These are phyloP conservation scores for Chionodraco myersi DNA, from an alignment of 2,113 vertebrate species.

Conservation along the genomic window DNA sequence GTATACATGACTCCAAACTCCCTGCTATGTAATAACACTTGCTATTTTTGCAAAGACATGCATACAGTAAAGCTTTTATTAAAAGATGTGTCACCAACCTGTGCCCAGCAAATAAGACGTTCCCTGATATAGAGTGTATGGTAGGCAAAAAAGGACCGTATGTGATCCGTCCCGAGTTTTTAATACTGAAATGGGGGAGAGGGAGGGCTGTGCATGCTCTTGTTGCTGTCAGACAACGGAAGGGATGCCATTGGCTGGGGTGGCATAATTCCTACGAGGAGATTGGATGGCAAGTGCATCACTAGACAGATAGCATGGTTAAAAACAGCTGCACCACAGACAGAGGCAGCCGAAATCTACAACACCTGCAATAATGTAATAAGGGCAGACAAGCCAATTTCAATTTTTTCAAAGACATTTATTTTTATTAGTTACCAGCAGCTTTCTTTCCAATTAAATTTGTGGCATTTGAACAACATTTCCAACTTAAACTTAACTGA, in stretches of 20 bases:
- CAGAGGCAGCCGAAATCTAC: constrained; percentile 9
- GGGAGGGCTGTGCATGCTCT: constrained; percentile 59
- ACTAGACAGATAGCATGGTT: constrained; percentile 42
- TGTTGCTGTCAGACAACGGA: constrained; percentile 50
- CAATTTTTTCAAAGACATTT: constrained; percentile 81
- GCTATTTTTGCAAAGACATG: neutral
- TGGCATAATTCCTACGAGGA: constrained; percentile 19
- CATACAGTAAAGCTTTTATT: neutral
- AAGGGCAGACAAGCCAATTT: constrained; percentile 56
- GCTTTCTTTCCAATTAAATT: constrained; percentile 81
- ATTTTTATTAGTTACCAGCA: constrained; percentile 86
- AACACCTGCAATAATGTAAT: constrained; percentile 21
- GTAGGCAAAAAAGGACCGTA: constrained; percentile 82
- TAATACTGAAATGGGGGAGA: constrained; percentile 75
- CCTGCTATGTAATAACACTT: neutral
- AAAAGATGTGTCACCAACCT: constrained; percentile 64
- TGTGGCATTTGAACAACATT: constrained; percentile 81
- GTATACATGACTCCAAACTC: accelerated
- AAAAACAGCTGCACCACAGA: constrained; percentile 70
- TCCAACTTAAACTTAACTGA: constrained; percentile 83
- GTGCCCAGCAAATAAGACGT: constrained; percentile 46
- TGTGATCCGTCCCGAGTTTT: constrained; percentile 55
- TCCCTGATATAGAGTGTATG: constrained; percentile 57
- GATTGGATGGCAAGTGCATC: constrained; percentile 71
- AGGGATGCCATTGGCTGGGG: constrained; percentile 75